Evolutionary conservation across 2,888 invertebrate genomes (phyloP), one percentile per base, ranked within the genome.

Genomic region (Caenorhabditis angaria): DNA sequence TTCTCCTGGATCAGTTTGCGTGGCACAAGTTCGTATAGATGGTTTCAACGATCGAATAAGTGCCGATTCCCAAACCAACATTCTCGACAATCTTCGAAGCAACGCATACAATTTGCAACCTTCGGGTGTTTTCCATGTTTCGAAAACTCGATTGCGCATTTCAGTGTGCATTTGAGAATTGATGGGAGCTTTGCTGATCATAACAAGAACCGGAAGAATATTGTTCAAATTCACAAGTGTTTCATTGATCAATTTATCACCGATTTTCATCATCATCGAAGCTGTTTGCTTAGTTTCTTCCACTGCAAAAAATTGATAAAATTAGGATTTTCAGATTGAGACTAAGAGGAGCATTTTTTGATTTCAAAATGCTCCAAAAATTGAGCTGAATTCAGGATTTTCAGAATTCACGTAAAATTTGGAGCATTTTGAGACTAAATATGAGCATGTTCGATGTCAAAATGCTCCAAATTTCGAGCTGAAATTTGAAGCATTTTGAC

Each of bases 31-130:
- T 29, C 68, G 47, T n/a, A 61, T 72, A 1, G 62, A 65, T 32
- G 70, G 76, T 51, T 72, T 78, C 58, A 65, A 29, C 1, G 63
- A 65, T 29, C 63, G 67, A 32, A 78, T 64, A 10, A 78, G 51
- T 6, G 71, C 65, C n/a, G 65, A 48, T 53, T 78, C 78, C 78
- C 78, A 78, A 24, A 71, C 64, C 8, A 78, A 61, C 65, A 73
- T 65, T n/a, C 78, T 35, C 1, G 78, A 70, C 8, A 70, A 24
- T 41, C 67, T 69, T 18, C 78, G 47, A 20, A 78, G 63, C 53
- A 65, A 56, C 24, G 50, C 60, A 41, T 76, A 72, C 32, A 78
- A 56, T n/a, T 58, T 57, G 41, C 68, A 51, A 24, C 78, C 78
- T 41, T 68, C 61, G 6, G 69, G 69, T 47, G 65, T 66, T 35